Conservation (phyloP, 1,140 invertebrate species). For the Riptortus pedestris region DNA sequence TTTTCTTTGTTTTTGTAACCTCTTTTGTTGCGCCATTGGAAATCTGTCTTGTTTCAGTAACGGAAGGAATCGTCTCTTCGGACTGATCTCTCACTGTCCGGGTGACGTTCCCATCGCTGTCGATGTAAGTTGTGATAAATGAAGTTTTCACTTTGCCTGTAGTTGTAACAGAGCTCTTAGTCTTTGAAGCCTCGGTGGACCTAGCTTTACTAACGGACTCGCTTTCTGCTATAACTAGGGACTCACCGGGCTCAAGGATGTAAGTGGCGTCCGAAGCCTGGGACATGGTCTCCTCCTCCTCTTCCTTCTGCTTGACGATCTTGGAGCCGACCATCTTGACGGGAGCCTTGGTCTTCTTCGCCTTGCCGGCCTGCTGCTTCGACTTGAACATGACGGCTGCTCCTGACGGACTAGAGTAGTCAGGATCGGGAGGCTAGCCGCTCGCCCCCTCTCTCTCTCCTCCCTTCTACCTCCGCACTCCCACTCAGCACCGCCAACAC, state of each 20-base stretch:
- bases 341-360: constrained; percentile 1
- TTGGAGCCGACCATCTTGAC: constrained; percentile 21
- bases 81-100: background rate
- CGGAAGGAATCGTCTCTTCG: background rate
- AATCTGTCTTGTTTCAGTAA: background rate
- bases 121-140: constrained; percentile 1
- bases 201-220: background rate
- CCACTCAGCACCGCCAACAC: constrained; percentile 9
- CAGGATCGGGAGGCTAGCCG: background rate
- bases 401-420: background rate
- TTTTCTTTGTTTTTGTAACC: background rate
- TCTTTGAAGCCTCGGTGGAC: background rate
- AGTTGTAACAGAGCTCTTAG: background rate
- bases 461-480: background rate
- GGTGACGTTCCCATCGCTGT: background rate
- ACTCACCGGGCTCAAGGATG: constrained; percentile 14
- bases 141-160: background rate
- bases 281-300: constrained; percentile 8
- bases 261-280: constrained; percentile 13
- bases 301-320: constrained; percentile 12
- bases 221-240: background rate
- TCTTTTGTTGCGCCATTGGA: background rate
- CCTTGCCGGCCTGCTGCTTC: background rate
- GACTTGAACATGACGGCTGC: constrained; percentile 14
- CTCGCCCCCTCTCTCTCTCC: background rate